A percentile compares a stretch with the other conserved stretches of the same genome.
These are phyloP conservation scores for Pristionchus entomophagus DNA, from an alignment of 2,888 invertebrate genomes.

Conservation along the genomic window DNA sequence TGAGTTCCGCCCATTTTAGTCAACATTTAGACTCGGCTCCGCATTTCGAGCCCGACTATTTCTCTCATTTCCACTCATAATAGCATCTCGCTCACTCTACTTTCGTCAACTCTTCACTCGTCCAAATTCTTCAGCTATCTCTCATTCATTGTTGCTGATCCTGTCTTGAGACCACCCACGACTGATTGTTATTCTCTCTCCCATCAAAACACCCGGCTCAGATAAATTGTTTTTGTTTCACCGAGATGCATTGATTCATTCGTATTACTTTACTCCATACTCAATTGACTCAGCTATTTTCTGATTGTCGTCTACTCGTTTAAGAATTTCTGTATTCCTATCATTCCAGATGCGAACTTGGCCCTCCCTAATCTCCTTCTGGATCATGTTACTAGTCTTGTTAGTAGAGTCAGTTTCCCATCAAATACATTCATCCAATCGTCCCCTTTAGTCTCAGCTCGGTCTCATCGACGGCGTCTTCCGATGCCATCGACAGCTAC, in stretches of 20 bases:
- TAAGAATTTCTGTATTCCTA: no score
- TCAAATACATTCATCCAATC: neutral
- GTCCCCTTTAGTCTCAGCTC: neutral
- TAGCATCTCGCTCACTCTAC: neutral
- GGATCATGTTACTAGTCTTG: neutral
- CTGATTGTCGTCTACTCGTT: no score
- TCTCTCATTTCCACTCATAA: conserved; percentile 13
- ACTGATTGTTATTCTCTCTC: no score
- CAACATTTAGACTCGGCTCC: conserved; percentile 11
- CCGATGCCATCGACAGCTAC: neutral
- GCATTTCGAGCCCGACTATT: neutral
- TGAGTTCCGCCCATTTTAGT: conserved; percentile 1
- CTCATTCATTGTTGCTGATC: neutral
- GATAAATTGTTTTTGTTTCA: no score
- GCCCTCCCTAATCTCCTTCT: neutral
- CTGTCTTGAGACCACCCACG: no score
- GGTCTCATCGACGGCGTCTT: neutral
- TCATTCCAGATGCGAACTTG: conserved; percentile 20
- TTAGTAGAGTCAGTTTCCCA: neutral
- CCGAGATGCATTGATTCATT: no score
- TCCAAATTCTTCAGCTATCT: neutral
- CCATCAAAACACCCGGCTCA: no score
- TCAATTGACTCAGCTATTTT: no score
- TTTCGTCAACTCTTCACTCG: neutral
- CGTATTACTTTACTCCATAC: no score